phyloP scores from a whole-genome alignment of 2,797 vertebrate species.

The Australoheros facetus region DNA sequence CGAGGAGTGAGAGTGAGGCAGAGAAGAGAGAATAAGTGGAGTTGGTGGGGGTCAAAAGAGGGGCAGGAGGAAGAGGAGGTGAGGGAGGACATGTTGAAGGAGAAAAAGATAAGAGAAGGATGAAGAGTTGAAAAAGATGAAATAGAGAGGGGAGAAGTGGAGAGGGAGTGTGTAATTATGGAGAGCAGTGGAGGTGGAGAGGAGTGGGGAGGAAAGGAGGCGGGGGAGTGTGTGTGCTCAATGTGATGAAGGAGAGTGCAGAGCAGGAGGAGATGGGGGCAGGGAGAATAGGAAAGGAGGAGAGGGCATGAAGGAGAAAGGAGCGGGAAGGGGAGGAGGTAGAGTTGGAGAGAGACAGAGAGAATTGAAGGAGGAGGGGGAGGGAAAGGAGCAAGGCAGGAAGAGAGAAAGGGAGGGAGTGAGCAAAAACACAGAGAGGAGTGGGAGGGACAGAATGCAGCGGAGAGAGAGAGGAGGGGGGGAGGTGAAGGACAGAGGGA shows the following conservation, averaged over 20 bases:
- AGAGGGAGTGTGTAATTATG: conserved; percentile 69
- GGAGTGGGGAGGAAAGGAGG: conserved; percentile 44
- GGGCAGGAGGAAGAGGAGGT: conserved; percentile 5
- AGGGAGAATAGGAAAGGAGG: conserved; percentile 41
- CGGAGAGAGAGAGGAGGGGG: conserved; percentile 42
- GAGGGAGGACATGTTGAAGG: conserved; percentile 26
- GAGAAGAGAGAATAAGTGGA: conserved; percentile 36
- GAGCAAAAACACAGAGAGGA: conserved; percentile 67
- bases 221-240: conserved; percentile 41
- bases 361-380: conserved; percentile 39
- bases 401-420: conserved; percentile 42
- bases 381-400: conserved; percentile 22
- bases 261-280: conserved; percentile 63
- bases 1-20: conserved; percentile 29
- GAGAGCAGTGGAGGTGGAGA: conserved; percentile 50
- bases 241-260: conserved; percentile 64
- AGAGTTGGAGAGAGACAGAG: conserved; percentile 28
- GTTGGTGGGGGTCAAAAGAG: conserved; percentile 18
- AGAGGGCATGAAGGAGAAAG: conserved; percentile 1
- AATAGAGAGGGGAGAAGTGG: conserved; percentile 44
- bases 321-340: conserved; percentile 30
- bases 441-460: conserved; percentile 77
- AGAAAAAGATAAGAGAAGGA: conserved; percentile 17
- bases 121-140: conserved; percentile 25
- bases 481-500: conserved; percentile 76